Evolutionary conservation across 2,888 invertebrate genomes (phyloP).

Genomic region (Timema podura): DNA sequence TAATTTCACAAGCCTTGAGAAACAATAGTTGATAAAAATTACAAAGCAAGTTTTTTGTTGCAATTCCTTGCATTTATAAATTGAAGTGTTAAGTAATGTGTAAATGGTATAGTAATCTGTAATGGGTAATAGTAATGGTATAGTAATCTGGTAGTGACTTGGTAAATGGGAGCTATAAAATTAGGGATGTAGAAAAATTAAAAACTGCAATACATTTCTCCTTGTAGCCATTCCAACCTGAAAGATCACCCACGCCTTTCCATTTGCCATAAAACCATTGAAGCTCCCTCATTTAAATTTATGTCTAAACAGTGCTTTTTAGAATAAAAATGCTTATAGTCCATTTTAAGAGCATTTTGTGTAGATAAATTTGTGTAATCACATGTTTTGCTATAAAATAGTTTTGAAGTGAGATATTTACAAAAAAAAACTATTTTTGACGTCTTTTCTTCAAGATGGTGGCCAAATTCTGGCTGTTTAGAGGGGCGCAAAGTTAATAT

Average conservation of each 20-base stretch:
- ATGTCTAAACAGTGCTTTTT: background rate
- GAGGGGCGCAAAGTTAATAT: constrained; percentile 7
- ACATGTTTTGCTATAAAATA: background rate
- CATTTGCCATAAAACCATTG: no score
- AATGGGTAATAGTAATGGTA: no score
- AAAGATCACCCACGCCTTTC: background rate
- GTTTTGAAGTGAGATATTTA: background rate
- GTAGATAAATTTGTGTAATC: background rate
- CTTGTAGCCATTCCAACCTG: background rate
- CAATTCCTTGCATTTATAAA: background rate
- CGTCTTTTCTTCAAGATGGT: background rate
- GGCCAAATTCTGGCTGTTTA: background rate
- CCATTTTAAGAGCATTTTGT: background rate
- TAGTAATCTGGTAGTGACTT: background rate
- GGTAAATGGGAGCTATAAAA: constrained; percentile 1
- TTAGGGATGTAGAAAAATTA: background rate
- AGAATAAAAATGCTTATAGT: background rate
- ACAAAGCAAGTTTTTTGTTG: background rate
- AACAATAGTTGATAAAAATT: background rate
- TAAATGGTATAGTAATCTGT: background rate
- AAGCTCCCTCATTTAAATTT: no score
- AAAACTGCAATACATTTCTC: background rate
- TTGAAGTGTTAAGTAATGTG: background rate
- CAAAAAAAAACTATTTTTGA: background rate
- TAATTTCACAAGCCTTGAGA: background rate